Evolutionary conservation across 2,888 invertebrate genomes (phyloP).

Genomic region (Acanthococcus lagerstroemiae): DNA sequence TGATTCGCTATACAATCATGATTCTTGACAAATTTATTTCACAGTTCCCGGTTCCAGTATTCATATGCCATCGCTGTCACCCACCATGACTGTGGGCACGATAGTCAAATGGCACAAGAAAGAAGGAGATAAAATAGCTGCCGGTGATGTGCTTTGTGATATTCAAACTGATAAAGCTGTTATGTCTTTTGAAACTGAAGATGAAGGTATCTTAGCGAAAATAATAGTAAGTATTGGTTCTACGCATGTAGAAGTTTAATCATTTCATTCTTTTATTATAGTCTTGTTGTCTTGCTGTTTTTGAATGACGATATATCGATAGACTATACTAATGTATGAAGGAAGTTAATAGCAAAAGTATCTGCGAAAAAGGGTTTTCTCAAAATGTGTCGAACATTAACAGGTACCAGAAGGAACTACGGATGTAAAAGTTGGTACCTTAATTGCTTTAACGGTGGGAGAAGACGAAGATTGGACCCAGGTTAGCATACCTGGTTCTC

Average conservation of each 20-base stretch:
- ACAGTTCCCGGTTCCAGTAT: constrained; percentile 43
- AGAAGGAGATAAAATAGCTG: constrained; percentile 47
- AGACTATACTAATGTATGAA: too few species aligned
- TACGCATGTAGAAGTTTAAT: too few species aligned
- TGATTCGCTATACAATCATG: too few species aligned
- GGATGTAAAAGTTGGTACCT: constrained; percentile 46
- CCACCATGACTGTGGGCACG: constrained; percentile 54
- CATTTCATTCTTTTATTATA: too few species aligned
- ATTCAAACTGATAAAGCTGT: constrained; percentile 58
- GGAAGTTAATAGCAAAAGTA: too few species aligned
- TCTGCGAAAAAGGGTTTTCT: too few species aligned
- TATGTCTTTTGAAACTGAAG: constrained; percentile 51
- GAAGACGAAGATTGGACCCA: constrained; percentile 53
- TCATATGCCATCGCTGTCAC: constrained; percentile 52
- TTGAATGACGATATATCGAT: too few species aligned
- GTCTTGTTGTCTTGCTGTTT: too few species aligned
- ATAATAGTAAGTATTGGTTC: constrained; percentile 48
- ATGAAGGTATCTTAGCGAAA: constrained; percentile 53
- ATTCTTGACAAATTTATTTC: background rate
- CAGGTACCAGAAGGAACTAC: constrained; percentile 45
- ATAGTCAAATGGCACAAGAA: constrained; percentile 51
- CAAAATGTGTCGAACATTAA: constrained; percentile 6
- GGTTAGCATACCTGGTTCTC: constrained; percentile 41
- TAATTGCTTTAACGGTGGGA: constrained; percentile 51
- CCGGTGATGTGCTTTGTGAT: constrained; percentile 55